A percentile compares a stretch with the other conserved stretches of the same genome.
Evolutionary conservation across 2,113 vertebrate genomes (phyloP).

Genomic region (Ifrita kowaldi): DNA sequence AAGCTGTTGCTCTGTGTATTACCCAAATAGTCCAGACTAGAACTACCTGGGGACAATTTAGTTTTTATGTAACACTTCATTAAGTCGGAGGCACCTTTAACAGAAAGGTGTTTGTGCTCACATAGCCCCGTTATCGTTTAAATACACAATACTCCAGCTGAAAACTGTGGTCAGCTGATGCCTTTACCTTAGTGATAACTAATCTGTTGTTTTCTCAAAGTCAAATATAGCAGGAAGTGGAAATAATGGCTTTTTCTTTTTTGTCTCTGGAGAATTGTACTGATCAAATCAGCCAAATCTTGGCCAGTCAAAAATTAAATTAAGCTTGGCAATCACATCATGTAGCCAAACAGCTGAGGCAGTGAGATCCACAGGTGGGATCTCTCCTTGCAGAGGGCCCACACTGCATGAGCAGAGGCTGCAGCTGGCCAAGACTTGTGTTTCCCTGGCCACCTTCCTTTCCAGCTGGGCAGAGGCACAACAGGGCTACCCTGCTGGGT

Average conservation of each 20-base stretch:
- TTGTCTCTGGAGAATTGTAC: neutral
- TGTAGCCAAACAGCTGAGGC: fast-evolving
- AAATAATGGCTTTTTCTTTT: neutral
- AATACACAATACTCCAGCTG: neutral
- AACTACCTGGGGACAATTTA: neutral
- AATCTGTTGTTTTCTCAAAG: neutral
- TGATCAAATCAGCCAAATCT: neutral
- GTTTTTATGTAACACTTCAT: neutral
- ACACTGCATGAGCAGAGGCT: neutral
- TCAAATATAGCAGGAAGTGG: neutral
- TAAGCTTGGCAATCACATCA: neutral
- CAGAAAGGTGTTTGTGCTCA: neutral
- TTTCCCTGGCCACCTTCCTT: neutral
- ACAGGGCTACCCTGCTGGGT: neutral
- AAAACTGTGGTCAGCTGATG: neutral
- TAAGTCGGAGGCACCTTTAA: neutral
- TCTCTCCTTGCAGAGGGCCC: neutral
- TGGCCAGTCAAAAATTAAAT: neutral
- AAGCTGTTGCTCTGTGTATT: neutral
- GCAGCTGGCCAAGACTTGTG: neutral
- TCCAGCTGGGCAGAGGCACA: neutral
- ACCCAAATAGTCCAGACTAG: neutral
- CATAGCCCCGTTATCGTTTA: neutral
- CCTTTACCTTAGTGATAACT: neutral
- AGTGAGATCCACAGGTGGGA: neutral